Evolutionary conservation across 2,888 invertebrate species (phyloP).

Genomic region (Uropetala carovei): DNA sequence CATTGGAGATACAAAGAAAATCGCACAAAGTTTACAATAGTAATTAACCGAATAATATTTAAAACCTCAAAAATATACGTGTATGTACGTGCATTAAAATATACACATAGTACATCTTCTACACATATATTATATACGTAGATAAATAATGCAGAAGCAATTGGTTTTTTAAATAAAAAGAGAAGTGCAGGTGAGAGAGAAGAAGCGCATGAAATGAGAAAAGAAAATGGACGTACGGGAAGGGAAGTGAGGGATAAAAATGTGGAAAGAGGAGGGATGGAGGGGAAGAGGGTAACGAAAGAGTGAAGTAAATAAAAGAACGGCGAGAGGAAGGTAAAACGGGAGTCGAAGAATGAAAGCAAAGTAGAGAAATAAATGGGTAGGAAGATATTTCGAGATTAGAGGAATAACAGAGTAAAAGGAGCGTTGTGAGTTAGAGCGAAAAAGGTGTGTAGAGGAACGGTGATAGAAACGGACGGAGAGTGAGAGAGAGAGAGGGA

Average conservation of each 20-base stretch:
- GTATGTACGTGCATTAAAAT: no score
- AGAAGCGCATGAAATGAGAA: no score
- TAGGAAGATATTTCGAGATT: background rate
- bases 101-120: no score
- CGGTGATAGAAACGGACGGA: background rate
- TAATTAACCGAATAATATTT: no score
- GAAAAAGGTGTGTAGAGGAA: background rate
- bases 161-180: no score
- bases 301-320: background rate
- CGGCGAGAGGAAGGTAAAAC: background rate
- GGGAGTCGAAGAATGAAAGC: background rate
- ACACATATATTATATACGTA: no score
- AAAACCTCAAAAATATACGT: no score
- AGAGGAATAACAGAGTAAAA: background rate
- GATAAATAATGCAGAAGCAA: no score
- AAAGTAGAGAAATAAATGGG: background rate
- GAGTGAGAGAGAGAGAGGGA: background rate
- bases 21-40: no score
- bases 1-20: no score
- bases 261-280: background rate
- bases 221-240: background rate
- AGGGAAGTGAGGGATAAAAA: background rate
- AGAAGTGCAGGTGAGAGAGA: no score
- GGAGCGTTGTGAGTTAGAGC: background rate
- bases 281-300: no score